Conservation (phyloP, 2,888 invertebrate genomes). For the Troglohyphantes excavatus region DNA sequence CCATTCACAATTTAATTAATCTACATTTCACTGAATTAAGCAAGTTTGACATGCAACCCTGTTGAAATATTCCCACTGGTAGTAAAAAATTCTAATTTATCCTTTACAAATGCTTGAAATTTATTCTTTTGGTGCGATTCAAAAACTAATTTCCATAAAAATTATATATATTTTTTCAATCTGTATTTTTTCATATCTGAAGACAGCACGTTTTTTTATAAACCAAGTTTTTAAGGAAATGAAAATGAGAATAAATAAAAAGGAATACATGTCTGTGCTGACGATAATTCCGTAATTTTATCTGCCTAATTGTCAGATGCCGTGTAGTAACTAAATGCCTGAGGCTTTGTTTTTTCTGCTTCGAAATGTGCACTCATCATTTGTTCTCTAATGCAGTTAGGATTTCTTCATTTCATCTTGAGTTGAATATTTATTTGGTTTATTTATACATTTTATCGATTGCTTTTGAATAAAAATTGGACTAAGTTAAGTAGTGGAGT, state of each 20-base stretch:
- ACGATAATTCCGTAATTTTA: background rate
- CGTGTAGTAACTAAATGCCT: background rate
- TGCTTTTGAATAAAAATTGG: background rate
- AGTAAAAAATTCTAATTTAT: too few species aligned
- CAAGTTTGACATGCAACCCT: too few species aligned
- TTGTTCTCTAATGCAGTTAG: background rate
- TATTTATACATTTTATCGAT: background rate
- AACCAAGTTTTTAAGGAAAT: background rate
- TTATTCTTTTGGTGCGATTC: background rate
- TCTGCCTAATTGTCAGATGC: background rate
- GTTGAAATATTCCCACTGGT: too few species aligned
- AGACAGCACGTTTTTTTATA: background rate
- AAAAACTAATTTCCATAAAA: background rate
- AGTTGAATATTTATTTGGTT: background rate
- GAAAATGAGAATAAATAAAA: background rate
- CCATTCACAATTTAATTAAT: too few species aligned
- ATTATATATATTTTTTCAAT: background rate
- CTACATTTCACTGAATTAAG: too few species aligned
- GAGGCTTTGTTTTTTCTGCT: too few species aligned
- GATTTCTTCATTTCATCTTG: background rate
- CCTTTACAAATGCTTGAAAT: background rate
- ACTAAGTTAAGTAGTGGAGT: too few species aligned
- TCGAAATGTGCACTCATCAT: background rate
- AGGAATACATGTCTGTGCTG: background rate
- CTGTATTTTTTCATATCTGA: background rate